phyloP scores from a whole-genome alignment of 2,888 invertebrate genomes.

The Tetranychus truncatus region DNA sequence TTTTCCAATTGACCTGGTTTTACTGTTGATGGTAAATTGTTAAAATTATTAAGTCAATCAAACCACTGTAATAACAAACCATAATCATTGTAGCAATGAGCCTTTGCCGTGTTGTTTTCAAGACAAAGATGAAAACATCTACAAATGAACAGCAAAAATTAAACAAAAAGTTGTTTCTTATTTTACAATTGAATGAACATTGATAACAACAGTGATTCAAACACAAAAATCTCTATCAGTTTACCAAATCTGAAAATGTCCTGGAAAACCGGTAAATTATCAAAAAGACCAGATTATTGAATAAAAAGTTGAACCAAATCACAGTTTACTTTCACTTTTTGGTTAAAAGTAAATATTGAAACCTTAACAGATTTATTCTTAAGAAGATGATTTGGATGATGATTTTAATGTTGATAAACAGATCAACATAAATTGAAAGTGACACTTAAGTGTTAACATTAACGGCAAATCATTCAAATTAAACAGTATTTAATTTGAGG shows the following conservation, averaged over 20 bases:
- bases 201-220: not conserved
- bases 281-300: not conserved
- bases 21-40: not conserved
- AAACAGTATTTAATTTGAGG: not conserved
- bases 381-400: not conserved
- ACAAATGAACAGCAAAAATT: not conserved
- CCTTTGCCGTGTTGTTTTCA: not conserved
- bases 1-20: not conserved
- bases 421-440: not conserved
- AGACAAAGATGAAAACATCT: not conserved
- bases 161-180: not conserved
- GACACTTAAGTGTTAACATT: not conserved
- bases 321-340: not conserved
- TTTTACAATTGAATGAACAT: not conserved
- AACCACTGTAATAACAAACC: not conserved
- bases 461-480: not conserved
- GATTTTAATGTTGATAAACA: not conserved
- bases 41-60: not conserved
- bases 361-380: not conserved
- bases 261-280: not conserved
- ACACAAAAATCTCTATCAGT: not conserved
- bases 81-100: not conserved
- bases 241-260: not conserved
- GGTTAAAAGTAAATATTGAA: not conserved
- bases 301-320: not conserved